Percentiles rank a stretch among this genome's conserved stretches.
Evolutionary conservation across 2,113 vertebrate species (phyloP).

Genomic region (Pyxicephalus adspersus): DNA sequence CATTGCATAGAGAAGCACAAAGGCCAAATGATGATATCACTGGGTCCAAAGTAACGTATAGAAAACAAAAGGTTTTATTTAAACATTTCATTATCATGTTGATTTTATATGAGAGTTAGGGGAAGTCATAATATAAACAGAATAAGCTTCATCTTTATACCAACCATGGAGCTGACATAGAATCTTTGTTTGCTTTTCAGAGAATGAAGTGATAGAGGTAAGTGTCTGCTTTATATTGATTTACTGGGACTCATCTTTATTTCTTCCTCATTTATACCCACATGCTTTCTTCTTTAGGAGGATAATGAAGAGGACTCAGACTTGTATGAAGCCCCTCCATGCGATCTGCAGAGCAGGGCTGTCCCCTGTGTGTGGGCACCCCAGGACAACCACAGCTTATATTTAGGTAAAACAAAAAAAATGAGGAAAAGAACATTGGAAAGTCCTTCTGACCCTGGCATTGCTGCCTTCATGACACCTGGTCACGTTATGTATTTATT

Average conservation of each 20-base stretch:
- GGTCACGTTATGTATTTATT: not conserved
- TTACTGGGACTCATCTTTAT: not conserved
- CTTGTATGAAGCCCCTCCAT: constrained; percentile 45
- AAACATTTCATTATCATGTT: no score
- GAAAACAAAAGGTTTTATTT: no score
- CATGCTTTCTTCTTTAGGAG: not conserved
- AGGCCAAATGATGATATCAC: no score
- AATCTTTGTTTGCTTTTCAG: constrained; percentile 17
- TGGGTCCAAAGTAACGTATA: no score
- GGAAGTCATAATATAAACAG: no score
- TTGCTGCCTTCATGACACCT: no score
- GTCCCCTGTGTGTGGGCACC: constrained; percentile 6
- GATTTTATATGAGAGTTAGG: no score
- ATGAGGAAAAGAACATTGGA: no score
- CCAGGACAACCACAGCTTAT: not conserved
- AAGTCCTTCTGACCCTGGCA: no score
- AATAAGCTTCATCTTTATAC: no score
- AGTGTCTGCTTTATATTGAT: not conserved
- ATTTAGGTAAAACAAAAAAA: constrained; percentile 29
- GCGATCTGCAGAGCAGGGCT: constrained; percentile 18
- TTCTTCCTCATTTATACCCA: not conserved
- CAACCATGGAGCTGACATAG: no score
- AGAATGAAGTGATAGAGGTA: constrained; percentile 10
- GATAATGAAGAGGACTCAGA: constrained; percentile 22
- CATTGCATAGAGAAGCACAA: no score